Percentiles rank a stretch among this genome's conserved stretches.
These are phyloP conservation scores for Ruditapes philippinarum DNA, from an alignment of 1,140 invertebrate species.

Conservation along the genomic window DNA sequence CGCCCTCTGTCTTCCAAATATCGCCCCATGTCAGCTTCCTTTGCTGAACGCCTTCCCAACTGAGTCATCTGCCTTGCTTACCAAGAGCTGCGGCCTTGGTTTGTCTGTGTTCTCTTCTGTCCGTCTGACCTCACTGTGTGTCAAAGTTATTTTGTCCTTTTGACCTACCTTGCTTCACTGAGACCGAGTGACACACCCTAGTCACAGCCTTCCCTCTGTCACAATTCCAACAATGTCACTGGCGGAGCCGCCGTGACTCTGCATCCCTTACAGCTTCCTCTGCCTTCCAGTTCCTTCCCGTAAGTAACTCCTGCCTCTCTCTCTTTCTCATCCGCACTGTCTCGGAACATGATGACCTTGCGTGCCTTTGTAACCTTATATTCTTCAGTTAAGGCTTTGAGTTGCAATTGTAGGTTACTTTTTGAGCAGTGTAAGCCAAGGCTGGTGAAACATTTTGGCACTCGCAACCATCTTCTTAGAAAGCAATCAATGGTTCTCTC, in stretches of 20 bases:
- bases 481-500: not conserved
- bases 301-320: constrained; percentile 12
- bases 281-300: constrained; percentile 32
- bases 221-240: constrained; percentile 26
- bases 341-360: constrained; percentile 18
- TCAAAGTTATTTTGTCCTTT: not conserved
- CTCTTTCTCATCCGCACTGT: constrained; percentile 52
- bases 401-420: constrained; percentile 15
- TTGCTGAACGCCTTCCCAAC: not conserved
- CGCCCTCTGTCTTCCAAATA: not conserved
- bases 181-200: not conserved
- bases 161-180: not conserved
- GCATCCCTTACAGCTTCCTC: constrained; percentile 27
- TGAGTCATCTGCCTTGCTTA: too few relatives aligned
- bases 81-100: not conserved
- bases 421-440: constrained; percentile 31
- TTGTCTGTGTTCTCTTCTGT: not conserved
- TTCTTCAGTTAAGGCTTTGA: constrained; percentile 42
- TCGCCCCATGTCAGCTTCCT: constrained; percentile 4
- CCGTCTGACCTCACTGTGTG: not conserved
- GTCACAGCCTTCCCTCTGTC: not conserved
- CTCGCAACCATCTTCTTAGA: constrained; percentile 52
- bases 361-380: constrained; percentile 53
- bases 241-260: not conserved
- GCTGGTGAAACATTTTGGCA: constrained; percentile 50